These are phyloP conservation scores for Hyla sarda DNA, from an alignment of 2,113 vertebrate species.

Conservation along the genomic window DNA sequence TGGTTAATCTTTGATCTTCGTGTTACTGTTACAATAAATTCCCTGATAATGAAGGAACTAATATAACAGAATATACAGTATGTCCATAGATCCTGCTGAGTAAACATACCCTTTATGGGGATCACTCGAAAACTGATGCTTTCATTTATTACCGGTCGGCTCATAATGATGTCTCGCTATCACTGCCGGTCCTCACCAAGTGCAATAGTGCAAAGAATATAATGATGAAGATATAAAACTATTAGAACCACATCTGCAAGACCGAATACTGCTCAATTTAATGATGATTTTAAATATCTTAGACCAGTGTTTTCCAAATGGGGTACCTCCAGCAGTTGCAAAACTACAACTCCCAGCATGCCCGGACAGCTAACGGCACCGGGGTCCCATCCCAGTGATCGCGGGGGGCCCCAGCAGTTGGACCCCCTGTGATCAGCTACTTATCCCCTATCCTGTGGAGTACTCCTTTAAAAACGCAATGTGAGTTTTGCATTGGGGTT, in stretches of 20 bases:
- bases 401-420: too few relatives aligned
- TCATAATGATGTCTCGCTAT: neutral
- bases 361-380: too few relatives aligned
- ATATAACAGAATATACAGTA: neutral
- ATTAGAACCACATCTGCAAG: neutral
- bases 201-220: neutral
- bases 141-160: neutral
- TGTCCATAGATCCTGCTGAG: neutral
- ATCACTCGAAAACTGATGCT: neutral
- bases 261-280: neutral
- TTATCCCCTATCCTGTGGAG: too few relatives aligned
- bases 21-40: neutral
- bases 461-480: too few relatives aligned
- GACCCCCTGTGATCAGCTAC: too few relatives aligned
- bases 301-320: too few relatives aligned
- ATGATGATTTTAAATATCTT: neutral
- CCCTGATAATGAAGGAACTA: neutral
- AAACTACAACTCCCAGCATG: too few relatives aligned
- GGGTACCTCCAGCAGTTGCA: too few relatives aligned
- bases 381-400: too few relatives aligned
- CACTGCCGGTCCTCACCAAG: neutral
- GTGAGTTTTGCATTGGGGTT: too few relatives aligned
- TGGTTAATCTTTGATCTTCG: neutral
- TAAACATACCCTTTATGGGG: neutral
- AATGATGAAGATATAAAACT: neutral